Base-by-base conservation (phyloP, 1,140 invertebrate genomes). In the Leptinotarsa defecta region DNA sequence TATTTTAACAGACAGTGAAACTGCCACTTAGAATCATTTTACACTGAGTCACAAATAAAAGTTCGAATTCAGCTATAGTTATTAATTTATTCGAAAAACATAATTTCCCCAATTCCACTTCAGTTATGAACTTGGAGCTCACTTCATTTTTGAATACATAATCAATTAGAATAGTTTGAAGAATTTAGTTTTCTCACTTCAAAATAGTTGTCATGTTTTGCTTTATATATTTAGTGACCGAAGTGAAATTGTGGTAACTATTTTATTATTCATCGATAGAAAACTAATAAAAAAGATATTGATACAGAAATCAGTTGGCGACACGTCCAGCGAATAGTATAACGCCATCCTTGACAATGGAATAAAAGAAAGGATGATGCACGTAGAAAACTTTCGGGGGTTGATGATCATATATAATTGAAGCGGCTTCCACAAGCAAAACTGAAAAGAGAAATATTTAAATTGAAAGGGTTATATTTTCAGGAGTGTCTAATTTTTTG, bases 331-430 rank as follows among this genome's bases (percentile, higher is more conserved):
- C 48, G 63, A 80, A 79, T 27, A 77, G 49, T 48, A 79, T 73
- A 15, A 77, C 68, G 22, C 73, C 67, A 64, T 79, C 43, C 24
- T 48, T 48, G 22, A 22, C 71, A 19, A 84, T 76, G 68, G 74
- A 78, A 74, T 77, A 81, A 61, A 83, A 48, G 77, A 83, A 84
- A 11, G 82, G 82, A 69, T 81, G 82, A 77, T 83, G 77, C 15
- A 75, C 81, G 13, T 64, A 34, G 67, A 74, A 73, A 57, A 61
- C 48, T 48, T 19, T 62, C 20, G 13, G 69, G 13, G 52, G 52
- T 17, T 57, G 52, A 15, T 57, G 52, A n/a, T 15, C 13, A n/a
- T n/a, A n/a, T 15, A 57, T 57, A 8, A 57, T 3, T 57, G 13
- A 0, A 0, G 52, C 0, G 15, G n/a, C 6, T 19, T 15, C 15